Base-by-base conservation (phyloP, 2,113 vertebrate genomes). In the Calyptommatus sinebrachiatus region DNA sequence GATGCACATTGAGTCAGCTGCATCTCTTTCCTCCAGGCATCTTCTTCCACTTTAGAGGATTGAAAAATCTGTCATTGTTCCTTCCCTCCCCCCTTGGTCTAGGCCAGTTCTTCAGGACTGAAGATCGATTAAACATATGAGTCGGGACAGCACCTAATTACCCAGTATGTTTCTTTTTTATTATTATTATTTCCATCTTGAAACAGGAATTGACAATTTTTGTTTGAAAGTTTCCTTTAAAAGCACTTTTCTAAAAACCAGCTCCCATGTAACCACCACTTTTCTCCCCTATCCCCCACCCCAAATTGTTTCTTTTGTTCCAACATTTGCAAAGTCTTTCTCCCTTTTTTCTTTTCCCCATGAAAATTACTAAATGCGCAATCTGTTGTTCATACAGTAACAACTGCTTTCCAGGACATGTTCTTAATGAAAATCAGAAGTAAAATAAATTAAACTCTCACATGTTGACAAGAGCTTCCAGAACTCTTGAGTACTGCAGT, bases 361-460 rank as follows among this genome's bases (percentile, higher is more conserved):
- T 68, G 35, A 63, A 81, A 75, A 81, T 75, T 60, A 60, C 11
- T 75, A 67, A 81, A 69, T 53, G 20, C 35, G 29, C 50, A 69
- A 68, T 68, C 63, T 75, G 50, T 68, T 74, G 53, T 81, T 81
- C 69, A 50, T 50, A 26, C 50, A 46, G 65, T 53, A 50, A 68
- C 71, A 81, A 74, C 53, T n/a, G 72, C 63, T 81, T 81, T 60
- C 48, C 31, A 69, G 65, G 35, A 45, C 31, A 74, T 61, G 75
- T 74, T 75, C 53, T 75, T 81, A 81, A 75, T 69, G 72, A 81
- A 75, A 81, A 68, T 68, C 48, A 75, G 65, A 75, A 81, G 35
- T 68, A 61, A 81, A 75, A 29, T 75, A 46, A 81, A 81, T 67
- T 75, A 75, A 81, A 81, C 73, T n/a, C 8, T 60, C 12, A 7